These are phyloP conservation scores for Pelagia noctiluca DNA, from an alignment of 30 jellyfish, hydroid and myxozoan species.

Conservation along the genomic window DNA sequence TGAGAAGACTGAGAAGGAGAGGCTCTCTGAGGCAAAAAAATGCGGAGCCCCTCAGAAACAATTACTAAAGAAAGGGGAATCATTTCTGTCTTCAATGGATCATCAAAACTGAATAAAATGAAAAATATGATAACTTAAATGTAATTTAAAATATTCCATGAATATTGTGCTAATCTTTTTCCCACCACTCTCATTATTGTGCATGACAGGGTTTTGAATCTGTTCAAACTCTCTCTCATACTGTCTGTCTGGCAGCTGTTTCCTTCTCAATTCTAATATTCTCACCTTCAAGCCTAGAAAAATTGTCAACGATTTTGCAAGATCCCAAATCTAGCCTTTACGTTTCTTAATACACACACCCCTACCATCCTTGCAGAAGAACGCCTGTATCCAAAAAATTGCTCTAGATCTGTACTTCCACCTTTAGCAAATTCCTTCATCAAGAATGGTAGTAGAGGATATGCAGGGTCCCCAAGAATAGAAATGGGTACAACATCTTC, in stretches of 20 bases:
- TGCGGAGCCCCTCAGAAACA: background rate
- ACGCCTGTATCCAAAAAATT: conserved; percentile 7
- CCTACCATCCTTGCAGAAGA: conserved; percentile 30
- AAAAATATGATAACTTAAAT: background rate
- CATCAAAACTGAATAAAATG: background rate
- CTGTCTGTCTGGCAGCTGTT: conserved; percentile 4
- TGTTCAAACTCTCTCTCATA: conserved; percentile 5
- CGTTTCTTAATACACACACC: conserved; percentile 34
- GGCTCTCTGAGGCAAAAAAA: background rate
- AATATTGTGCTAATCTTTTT: too few species aligned
- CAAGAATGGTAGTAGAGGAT: conserved; percentile 41
- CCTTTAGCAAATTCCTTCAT: conserved; percentile 55
- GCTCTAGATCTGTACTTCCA: conserved; percentile 26
- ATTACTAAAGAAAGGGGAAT: background rate
- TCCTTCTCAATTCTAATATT: background rate
- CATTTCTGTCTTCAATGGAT: background rate
- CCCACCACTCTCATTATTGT: conserved; percentile 3
- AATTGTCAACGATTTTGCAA: too few species aligned
- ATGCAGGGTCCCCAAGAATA: conserved; percentile 52
- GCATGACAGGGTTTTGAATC: conserved; percentile 1
- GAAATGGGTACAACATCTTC: conserved; percentile 22
- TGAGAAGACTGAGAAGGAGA: background rate
- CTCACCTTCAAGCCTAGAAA: background rate
- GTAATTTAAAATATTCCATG: background rate
- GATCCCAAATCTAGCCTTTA: conserved; percentile 22